phyloP scores from a whole-genome alignment of 2,797 vertebrate genomes.

The Delichon dasypus region DNA sequence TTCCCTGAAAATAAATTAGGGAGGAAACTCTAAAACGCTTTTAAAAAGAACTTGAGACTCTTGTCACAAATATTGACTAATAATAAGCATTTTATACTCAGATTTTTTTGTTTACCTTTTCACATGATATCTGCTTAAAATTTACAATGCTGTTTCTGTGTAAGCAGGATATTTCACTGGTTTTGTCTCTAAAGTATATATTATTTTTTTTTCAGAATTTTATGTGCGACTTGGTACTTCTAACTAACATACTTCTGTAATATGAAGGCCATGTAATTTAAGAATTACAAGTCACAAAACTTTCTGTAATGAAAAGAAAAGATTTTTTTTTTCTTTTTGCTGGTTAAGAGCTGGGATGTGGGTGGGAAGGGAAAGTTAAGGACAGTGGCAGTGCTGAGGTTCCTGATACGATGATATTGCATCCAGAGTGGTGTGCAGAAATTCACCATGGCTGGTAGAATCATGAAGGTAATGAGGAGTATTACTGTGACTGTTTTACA shows the following conservation, averaged over 20 bases:
- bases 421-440: not conserved
- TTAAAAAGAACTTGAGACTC: not conserved
- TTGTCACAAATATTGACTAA: not conserved
- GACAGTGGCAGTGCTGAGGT: not conserved
- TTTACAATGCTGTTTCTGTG: not conserved
- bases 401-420: not conserved
- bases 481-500: not conserved
- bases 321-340: not conserved
- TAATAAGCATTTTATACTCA: not conserved
- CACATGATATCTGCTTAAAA: not conserved
- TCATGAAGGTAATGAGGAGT: accelerated
- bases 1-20: not conserved
- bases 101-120: not conserved
- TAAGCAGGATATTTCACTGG: not conserved
- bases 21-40: not conserved
- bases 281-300: not conserved
- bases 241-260: not conserved
- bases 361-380: not conserved
- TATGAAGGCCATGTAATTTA: not conserved
- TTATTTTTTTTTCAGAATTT: not conserved
- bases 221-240: not conserved
- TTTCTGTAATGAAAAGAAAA: not conserved
- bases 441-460: not conserved
- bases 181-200: not conserved
- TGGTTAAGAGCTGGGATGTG: not conserved